Percentiles rank a stretch among this genome's conserved stretches.
Conservation (phyloP, 2,888 invertebrate genomes). For the Cylindroiulus punctatus region DNA sequence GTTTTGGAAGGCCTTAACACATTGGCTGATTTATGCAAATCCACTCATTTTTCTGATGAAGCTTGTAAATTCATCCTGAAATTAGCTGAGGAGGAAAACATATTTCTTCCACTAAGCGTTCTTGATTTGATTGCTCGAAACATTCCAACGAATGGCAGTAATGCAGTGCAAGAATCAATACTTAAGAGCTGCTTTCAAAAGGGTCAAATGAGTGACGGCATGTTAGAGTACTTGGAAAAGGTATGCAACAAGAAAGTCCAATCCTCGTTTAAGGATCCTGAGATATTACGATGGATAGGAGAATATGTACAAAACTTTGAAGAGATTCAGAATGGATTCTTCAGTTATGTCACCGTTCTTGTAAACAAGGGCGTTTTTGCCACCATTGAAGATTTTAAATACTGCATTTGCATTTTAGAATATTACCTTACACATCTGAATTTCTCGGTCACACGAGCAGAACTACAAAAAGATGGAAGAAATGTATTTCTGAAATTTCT, state of each 20-base stretch:
- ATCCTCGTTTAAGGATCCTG: neutral
- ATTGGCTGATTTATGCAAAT: neutral
- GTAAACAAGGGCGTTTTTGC: neutral
- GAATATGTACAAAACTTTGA: neutral
- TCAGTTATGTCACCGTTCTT: neutral
- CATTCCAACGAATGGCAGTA: neutral
- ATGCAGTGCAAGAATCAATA: neutral
- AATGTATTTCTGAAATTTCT: neutral
- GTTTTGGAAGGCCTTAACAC: neutral
- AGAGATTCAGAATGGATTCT: neutral
- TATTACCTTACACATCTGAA: neutral
- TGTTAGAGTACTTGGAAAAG: neutral
- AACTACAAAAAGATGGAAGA: neutral
- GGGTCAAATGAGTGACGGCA: neutral
- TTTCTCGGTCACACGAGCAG: neutral
- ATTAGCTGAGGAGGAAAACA: neutral
- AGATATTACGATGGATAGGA: neutral
- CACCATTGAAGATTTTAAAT: neutral
- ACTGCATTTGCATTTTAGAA: neutral
- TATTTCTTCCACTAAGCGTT: neutral
- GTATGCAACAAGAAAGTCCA: neutral
- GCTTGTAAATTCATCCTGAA: neutral
- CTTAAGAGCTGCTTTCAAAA: neutral
- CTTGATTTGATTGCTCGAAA: neutral
- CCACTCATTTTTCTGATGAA: neutral